A percentile compares a stretch with the other conserved stretches of the same genome.
These are phyloP conservation scores for Argyresthia albistria DNA, from an alignment of 2,888 invertebrate genomes.

Conservation along the genomic window DNA sequence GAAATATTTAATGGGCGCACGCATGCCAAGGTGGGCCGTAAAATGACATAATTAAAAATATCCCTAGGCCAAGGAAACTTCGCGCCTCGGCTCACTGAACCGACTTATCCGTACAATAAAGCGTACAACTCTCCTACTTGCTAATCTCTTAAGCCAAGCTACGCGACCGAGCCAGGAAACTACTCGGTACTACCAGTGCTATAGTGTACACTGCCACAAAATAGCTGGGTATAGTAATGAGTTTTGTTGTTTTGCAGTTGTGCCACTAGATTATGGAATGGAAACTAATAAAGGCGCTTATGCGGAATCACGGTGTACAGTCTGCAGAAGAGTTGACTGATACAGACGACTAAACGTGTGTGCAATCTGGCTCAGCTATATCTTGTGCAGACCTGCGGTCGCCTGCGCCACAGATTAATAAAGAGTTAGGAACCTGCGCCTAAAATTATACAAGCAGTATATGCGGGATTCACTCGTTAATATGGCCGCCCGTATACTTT, in stretches of 20 bases:
- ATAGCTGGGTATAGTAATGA: slow-evolving; percentile 50
- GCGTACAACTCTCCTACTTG: slow-evolving; percentile 55
- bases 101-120: slow-evolving; percentile 52
- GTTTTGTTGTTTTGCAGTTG: slow-evolving; percentile 45
- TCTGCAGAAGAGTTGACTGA: too few relatives aligned
- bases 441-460: too few relatives aligned
- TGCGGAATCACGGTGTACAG: too few relatives aligned
- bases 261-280: neutral
- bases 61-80: slow-evolving; percentile 32
- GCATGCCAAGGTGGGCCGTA: slow-evolving; percentile 40
- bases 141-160: slow-evolving; percentile 62
- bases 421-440: too few relatives aligned
- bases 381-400: too few relatives aligned
- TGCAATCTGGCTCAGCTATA: too few relatives aligned
- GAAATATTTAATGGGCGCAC: slow-evolving; percentile 56
- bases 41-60: slow-evolving; percentile 61
- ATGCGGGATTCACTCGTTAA: too few relatives aligned
- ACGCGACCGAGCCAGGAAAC: slow-evolving; percentile 13
- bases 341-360: too few relatives aligned
- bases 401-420: too few relatives aligned
- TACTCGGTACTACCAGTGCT: neutral
- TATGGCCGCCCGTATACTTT: too few relatives aligned
- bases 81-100: slow-evolving; percentile 24
- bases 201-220: slow-evolving; percentile 27
- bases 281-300: too few relatives aligned